These are phyloP conservation scores for Myotis myotis DNA, from an alignment of 2,797 vertebrate species.

Conservation along the genomic window DNA sequence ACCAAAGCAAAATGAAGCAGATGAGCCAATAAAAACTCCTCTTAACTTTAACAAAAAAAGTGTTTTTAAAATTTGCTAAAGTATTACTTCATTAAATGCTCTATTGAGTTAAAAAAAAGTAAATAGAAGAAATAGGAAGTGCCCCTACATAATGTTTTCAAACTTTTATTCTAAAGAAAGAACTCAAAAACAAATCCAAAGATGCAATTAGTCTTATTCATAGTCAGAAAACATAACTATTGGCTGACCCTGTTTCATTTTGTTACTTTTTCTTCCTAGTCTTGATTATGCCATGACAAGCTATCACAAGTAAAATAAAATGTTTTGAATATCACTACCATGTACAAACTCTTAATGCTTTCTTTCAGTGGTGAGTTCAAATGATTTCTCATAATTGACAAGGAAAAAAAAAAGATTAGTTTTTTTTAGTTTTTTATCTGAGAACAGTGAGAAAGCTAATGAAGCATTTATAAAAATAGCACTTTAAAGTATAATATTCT, in stretches of 20 bases:
- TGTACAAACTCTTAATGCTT: background rate
- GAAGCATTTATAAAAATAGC: background rate
- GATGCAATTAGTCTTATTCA: background rate
- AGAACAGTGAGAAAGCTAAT: conserved; percentile 23
- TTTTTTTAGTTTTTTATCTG: background rate
- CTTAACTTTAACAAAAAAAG: background rate
- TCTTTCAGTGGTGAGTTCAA: background rate
- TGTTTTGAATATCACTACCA: background rate
- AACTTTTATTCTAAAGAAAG: background rate
- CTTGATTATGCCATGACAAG: background rate
- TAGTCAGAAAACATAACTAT: background rate
- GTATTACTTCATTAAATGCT: background rate
- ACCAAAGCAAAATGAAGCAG: background rate
- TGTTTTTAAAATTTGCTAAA: background rate
- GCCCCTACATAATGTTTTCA: background rate
- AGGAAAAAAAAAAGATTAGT: background rate
- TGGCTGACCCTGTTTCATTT: background rate
- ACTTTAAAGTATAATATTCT: conserved; percentile 22
- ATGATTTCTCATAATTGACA: conserved; percentile 6
- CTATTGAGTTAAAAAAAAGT: background rate
- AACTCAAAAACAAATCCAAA: background rate
- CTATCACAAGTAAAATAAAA: background rate
- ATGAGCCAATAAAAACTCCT: background rate
- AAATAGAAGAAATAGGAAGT: background rate
- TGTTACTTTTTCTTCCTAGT: background rate